Evolutionary conservation across 35 echinoderm and acorn worm species (phyloP), one percentile per base, ranked within the genome.

Genomic region (Lytechinus pictus): DNA sequence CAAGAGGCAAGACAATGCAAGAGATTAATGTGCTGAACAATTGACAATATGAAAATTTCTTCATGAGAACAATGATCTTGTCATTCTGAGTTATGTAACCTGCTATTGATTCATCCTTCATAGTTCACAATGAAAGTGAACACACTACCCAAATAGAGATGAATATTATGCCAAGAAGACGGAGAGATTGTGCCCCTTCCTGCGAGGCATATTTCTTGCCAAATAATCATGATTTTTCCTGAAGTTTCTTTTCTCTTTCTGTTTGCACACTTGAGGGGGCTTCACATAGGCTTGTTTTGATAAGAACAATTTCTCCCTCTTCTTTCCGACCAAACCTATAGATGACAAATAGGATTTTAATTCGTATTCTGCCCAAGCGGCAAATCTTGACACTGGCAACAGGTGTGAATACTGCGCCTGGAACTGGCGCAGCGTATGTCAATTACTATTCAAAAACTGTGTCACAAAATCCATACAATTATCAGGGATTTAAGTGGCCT

Each of bases 361-460:
- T 93, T 93, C 54, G 92, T 27, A 93, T 93, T 93, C 92, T 93
- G 92, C 92, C 92, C 14, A 93, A 57, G 92, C 92, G 52, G 52
- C 53, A 55, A 93, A 57, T 24, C 27, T 27, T 93, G 92, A 93
- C 92, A 93, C 53, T 57, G 27, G 52, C 92, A 93, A 93, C 92
- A 93, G 92, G 92, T 93, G 92, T 93, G 92, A 55, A 93, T 53
- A 54, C 92, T 54, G 53, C 54, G 55, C 53, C 92, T 54, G 54
- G n/a, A 57, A 54, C 92, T 57, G 54, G 92, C 92, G 27, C 92
- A 54, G 92, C 92, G n/a, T 54, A 93, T 93, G 92, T 93, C 92
- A 93, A 93, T 93, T 93, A 93, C 92, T 57, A 93, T 93, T 93
- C 92, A 93, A 93, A 93, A 93, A 93, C 92, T 54, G 92, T 93